Base-by-base conservation (phyloP, 2,888 invertebrate genomes). In the Norana najaformis region DNA sequence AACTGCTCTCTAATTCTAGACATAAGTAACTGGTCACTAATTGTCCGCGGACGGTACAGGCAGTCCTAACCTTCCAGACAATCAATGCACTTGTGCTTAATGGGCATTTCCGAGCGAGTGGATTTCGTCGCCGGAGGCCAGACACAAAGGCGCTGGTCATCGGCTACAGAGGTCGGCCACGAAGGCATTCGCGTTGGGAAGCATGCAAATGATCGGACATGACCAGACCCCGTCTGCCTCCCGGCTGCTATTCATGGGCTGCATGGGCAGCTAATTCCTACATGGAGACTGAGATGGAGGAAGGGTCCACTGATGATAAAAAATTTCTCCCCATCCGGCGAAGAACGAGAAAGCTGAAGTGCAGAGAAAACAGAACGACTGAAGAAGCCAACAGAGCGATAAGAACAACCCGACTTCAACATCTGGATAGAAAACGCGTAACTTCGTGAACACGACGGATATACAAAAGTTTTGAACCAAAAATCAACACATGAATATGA, bases 11-110 rank as follows among this genome's bases (percentile, higher is more conserved):
- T 69, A 8, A 69, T 11, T 4, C n/a, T n/a, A n/a, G 30, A 3
- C 53, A 69, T n/a, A n/a, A n/a, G 69, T n/a, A 69, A n/a, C 69
- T 69, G 69, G 8, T 69, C 69, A n/a, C n/a, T 69, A 8, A 69
- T 11, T 4, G 69, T 5, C 69, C 30, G n/a, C 69, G 8, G 69
- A n/a, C 69, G 69, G 69, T 16, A 69, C 69, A 30, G 69, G 69
- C 30, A 69, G 69, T n/a, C 30, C 69, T 30, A 69, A 69, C 69
- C n/a, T 30, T n/a, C n/a, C n/a, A n/a, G 69, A n/a, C 69, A 69
- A 69, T 69, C 69, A n/a, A 69, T 69, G 69, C 69, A 69, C 69
- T 69, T 69, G 30, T 69, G 69, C 69, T n/a, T 69, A 69, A 69
- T 69, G 69, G 69, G 30, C 69, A 69, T 69, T 69, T 69, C 69